Conservation (phyloP, 2,113 vertebrate species). For the Barnardius zonarius region DNA sequence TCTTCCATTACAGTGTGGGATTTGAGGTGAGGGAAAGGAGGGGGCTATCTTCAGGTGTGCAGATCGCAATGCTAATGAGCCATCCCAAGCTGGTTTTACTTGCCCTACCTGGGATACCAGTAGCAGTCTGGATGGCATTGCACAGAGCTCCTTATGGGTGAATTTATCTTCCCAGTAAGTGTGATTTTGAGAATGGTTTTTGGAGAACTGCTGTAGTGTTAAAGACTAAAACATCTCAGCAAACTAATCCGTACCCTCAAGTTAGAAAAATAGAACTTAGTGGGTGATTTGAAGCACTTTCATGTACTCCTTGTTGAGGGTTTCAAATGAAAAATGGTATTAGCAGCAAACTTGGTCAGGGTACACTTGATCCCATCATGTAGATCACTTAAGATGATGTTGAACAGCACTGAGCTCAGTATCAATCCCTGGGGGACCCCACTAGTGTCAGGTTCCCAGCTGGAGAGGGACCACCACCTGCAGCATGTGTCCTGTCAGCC, state of each 20-base stretch:
- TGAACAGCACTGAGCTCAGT: background rate
- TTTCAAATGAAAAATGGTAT: background rate
- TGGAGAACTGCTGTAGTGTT: background rate
- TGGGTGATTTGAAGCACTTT: background rate
- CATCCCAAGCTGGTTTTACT: too few species aligned
- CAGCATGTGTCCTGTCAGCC: background rate
- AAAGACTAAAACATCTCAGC: background rate
- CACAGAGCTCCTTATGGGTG: background rate
- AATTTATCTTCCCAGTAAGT: background rate
- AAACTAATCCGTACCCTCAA: background rate
- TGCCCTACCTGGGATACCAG: background rate
- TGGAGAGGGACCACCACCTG: background rate
- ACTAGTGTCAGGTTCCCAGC: background rate
- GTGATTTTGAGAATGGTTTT: background rate
- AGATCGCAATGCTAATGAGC: rapidly evolving
- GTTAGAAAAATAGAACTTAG: background rate
- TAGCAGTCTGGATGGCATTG: background rate
- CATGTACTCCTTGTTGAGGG: background rate
- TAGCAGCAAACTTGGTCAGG: background rate
- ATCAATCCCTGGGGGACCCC: background rate
- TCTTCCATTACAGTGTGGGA: background rate
- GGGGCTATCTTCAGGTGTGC: too few species aligned
- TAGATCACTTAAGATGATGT: background rate
- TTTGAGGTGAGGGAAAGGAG: background rate
- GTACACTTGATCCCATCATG: background rate